phyloP scores from a whole-genome alignment of 2,797 vertebrate species.

The Columba guinea region DNA sequence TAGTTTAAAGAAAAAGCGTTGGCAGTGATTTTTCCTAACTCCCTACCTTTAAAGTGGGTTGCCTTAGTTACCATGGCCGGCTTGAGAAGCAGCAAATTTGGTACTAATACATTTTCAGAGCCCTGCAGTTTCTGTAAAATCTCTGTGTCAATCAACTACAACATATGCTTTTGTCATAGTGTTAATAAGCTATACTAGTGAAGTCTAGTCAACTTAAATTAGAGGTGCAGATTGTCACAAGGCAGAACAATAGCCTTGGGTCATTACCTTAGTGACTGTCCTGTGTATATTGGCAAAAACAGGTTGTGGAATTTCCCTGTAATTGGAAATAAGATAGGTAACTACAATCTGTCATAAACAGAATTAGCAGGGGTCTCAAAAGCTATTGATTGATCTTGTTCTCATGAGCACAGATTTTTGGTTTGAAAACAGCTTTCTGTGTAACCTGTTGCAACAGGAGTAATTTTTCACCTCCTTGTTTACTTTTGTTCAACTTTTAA shows the following conservation, averaged over 20 bases:
- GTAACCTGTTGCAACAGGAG: not conserved
- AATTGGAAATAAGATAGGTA: not conserved
- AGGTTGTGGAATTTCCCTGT: not conserved
- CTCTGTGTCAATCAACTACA: not conserved
- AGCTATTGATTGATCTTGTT: not conserved
- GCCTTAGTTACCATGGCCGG: slow-evolving; percentile 55
- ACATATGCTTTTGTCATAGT: not conserved
- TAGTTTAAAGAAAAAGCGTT: slow-evolving; percentile 22
- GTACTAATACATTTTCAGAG: slow-evolving; percentile 46
- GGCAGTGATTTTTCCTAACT: slow-evolving; percentile 35
- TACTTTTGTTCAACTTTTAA: not conserved
- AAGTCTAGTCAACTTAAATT: not conserved
- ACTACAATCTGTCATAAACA: not conserved
- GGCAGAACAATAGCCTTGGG: not conserved
- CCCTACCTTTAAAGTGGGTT: slow-evolving; percentile 47
- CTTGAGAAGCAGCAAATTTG: slow-evolving; percentile 54
- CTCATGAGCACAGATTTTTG: not conserved
- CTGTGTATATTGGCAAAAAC: not conserved
- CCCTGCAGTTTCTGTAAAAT: slow-evolving; percentile 31
- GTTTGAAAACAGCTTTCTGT: not conserved
- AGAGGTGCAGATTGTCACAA: not conserved
- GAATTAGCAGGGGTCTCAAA: not conserved
- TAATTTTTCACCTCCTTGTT: not conserved
- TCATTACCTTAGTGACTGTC: not conserved
- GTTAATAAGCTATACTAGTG: not conserved